phyloP scores from a whole-genome alignment of 2,113 vertebrate genomes.

The Sardina pilchardus region DNA sequence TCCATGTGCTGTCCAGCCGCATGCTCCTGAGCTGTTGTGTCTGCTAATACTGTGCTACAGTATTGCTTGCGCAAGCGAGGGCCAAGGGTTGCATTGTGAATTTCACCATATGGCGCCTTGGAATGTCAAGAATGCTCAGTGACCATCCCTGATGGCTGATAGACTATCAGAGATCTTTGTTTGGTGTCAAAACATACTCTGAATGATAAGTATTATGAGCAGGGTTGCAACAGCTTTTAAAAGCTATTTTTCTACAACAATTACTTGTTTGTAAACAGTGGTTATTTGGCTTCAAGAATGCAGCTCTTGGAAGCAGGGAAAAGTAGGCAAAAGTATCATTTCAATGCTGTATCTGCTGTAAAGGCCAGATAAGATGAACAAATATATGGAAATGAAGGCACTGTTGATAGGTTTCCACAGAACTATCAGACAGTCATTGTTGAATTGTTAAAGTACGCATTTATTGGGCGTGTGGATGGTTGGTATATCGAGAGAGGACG shows the following conservation, averaged over 20 bases:
- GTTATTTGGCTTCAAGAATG: not conserved
- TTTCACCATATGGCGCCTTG: not conserved
- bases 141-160: not conserved
- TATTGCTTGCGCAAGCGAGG: not conserved
- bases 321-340: not conserved
- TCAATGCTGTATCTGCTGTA: not conserved
- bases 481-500: not conserved
- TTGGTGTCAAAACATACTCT: not conserved
- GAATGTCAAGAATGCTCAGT: not conserved
- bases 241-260: not conserved
- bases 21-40: not conserved
- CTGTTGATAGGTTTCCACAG: not conserved
- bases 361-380: not conserved
- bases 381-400: not conserved
- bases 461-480: not conserved
- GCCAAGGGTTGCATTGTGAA: not conserved
- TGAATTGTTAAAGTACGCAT: not conserved
- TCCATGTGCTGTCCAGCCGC: not conserved
- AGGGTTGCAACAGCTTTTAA: not conserved
- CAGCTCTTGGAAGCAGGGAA: not conserved
- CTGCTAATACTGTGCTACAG: not conserved
- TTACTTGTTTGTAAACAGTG: not conserved
- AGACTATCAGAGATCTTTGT: not conserved
- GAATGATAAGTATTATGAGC: not conserved
- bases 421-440: not conserved